Evolutionary conservation across 2,113 vertebrate species (phyloP).

Genomic region (Mormyrus lacerda): DNA sequence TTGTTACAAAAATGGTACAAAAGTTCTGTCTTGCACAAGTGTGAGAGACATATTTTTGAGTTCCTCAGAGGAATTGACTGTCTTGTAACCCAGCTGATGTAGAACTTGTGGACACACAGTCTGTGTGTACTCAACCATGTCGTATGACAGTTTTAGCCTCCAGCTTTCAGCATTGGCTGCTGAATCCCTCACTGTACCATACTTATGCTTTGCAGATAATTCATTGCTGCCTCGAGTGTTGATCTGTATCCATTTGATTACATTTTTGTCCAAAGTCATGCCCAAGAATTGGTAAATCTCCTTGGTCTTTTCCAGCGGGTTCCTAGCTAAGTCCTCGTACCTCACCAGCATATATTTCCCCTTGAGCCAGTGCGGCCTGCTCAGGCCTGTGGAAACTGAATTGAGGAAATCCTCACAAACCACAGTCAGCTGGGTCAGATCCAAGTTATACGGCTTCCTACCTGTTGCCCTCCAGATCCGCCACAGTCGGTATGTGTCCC

Average conservation of each 20-base stretch:
- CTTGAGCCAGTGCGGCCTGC: conserved; percentile 80
- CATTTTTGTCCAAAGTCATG: conserved; percentile 78
- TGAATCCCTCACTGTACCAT: conserved; percentile 85
- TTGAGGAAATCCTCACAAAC: conserved; percentile 90
- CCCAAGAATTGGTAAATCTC: conserved; percentile 92
- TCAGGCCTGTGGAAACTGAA: conserved; percentile 83
- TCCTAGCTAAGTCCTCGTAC: conserved; percentile 89
- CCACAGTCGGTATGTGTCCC: conserved; percentile 90
- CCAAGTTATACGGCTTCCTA: conserved; percentile 84
- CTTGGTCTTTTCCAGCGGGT: conserved; percentile 84
- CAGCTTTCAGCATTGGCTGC: conserved; percentile 89
- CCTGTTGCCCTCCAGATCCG: conserved; percentile 92
- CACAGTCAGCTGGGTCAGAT: conserved; percentile 79
- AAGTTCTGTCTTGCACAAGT: conserved; percentile 84
- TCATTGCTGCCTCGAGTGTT: conserved; percentile 84
- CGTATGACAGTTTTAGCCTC: conserved; percentile 87
- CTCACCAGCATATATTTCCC: conserved; percentile 94
- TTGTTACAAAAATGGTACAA: conserved; percentile 84
- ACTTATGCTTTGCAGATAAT: conserved; percentile 86
- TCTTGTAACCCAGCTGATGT: conserved; percentile 81
- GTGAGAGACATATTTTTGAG: conserved; percentile 85
- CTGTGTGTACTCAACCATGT: conserved; percentile 90
- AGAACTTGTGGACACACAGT: conserved; percentile 80
- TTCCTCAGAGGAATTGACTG: conserved; percentile 75
- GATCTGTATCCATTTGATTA: conserved; percentile 88